A percentile compares a stretch with the other conserved stretches of the same genome.
phyloP scores from a whole-genome alignment of 2,113 vertebrate genomes.

The Cranoglanis bouderius region DNA sequence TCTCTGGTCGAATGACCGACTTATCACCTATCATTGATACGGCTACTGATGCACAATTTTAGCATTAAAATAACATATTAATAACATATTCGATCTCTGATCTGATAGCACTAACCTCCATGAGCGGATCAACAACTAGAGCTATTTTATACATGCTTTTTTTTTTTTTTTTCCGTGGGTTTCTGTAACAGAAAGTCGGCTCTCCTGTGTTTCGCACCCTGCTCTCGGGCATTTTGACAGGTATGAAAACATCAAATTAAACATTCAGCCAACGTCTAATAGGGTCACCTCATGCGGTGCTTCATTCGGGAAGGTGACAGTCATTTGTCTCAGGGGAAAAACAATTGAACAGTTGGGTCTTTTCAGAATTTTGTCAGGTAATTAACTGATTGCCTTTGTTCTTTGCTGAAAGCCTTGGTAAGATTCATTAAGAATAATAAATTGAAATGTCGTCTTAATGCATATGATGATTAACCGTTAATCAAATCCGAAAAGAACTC shows the following conservation, averaged over 20 bases:
- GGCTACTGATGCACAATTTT: neutral
- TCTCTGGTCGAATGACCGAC: neutral
- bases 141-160: neutral
- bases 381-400: conserved; percentile 14
- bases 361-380: neutral
- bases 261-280: neutral
- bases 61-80: neutral
- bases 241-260: conserved; percentile 31
- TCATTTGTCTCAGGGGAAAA: neutral
- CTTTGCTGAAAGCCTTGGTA: neutral
- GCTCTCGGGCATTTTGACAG: neutral
- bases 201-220: neutral
- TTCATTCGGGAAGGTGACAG: conserved; percentile 11
- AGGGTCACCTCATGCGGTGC: conserved; percentile 1
- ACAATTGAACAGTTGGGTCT: neutral
- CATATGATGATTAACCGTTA: neutral
- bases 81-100: neutral
- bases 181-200: neutral
- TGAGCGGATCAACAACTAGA: neutral
- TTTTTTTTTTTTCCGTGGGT: neutral
- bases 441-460: neutral
- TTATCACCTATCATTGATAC: neutral
- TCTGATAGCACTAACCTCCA: neutral
- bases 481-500: neutral
- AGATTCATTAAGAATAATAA: neutral